These are phyloP conservation scores for Drosophila falleni DNA, from an alignment of 2,888 invertebrate species.

Conservation along the genomic window DNA sequence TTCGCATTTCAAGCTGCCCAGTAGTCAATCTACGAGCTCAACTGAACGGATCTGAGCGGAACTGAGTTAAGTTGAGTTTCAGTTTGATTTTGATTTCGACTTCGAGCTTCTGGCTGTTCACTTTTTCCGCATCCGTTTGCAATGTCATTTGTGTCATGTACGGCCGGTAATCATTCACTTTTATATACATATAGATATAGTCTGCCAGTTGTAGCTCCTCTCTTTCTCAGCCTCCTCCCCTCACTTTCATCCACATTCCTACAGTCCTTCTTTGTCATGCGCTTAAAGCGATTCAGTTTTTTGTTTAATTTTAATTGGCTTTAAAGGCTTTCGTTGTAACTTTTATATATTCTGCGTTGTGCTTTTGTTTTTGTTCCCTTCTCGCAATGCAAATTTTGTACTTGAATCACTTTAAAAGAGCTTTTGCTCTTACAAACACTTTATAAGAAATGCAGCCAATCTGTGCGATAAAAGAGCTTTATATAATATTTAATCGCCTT, in stretches of 20 bases:
- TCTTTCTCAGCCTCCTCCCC: background rate
- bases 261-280: conserved; percentile 25
- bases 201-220: conserved; percentile 8
- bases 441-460: conserved; percentile 13
- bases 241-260: background rate
- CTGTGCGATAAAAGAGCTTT: conserved; percentile 32
- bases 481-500: conserved; percentile 20
- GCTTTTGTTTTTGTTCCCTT: conserved; percentile 7
- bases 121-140: conserved; percentile 78
- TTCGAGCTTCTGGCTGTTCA: conserved; percentile 21
- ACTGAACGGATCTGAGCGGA: conserved; percentile 32
- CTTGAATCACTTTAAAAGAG: conserved; percentile 48
- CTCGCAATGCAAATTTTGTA: conserved; percentile 44
- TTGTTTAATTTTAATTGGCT: conserved; percentile 68
- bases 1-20: conserved; percentile 45
- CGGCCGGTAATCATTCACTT: conserved; percentile 68
- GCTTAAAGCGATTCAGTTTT: conserved; percentile 42
- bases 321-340: conserved; percentile 53
- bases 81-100: conserved; percentile 1
- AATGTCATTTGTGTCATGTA: conserved; percentile 75
- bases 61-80: conserved; percentile 27
- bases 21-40: conserved; percentile 30
- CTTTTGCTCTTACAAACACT: conserved; percentile 22
- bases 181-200: conserved; percentile 23
- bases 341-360: conserved; percentile 12